Evolutionary conservation across 2,888 invertebrate species (phyloP).

Genomic region (Argynnis bischoffii): DNA sequence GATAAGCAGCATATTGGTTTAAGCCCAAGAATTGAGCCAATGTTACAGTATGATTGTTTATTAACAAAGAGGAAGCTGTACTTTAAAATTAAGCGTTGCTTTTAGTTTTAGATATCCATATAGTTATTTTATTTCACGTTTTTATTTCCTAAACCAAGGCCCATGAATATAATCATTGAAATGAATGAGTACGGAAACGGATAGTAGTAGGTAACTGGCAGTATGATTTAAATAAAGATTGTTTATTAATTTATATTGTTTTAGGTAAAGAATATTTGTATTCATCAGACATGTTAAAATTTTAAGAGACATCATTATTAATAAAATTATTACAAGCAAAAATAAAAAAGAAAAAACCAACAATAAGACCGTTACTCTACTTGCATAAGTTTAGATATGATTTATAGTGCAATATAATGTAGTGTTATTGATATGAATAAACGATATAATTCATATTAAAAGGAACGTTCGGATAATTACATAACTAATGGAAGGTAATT

Average conservation of each 20-base stretch:
- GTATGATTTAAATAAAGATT: slow-evolving; percentile 6
- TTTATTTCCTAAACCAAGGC: slow-evolving; percentile 5
- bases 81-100: background rate
- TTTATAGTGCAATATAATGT: background rate
- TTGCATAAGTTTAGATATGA: too few species aligned
- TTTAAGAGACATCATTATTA: too few species aligned
- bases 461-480: background rate
- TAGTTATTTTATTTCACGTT: slow-evolving; percentile 1
- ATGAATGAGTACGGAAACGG: background rate
- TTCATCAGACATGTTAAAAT: too few species aligned
- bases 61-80: background rate
- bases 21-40: slow-evolving; percentile 34
- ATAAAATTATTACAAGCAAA: too few species aligned
- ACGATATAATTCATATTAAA: background rate
- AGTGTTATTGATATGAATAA: background rate
- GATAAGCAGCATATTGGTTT: slow-evolving; percentile 48
- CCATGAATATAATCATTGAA: background rate
- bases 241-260: background rate
- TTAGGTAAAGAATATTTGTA: background rate
- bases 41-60: background rate
- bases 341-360: too few species aligned
- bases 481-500: slow-evolving; percentile 4
- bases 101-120: background rate
- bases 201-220: background rate
- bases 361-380: too few species aligned